phyloP scores from a whole-genome alignment of 2,888 invertebrate species.

The Ochlodes sylvanus region DNA sequence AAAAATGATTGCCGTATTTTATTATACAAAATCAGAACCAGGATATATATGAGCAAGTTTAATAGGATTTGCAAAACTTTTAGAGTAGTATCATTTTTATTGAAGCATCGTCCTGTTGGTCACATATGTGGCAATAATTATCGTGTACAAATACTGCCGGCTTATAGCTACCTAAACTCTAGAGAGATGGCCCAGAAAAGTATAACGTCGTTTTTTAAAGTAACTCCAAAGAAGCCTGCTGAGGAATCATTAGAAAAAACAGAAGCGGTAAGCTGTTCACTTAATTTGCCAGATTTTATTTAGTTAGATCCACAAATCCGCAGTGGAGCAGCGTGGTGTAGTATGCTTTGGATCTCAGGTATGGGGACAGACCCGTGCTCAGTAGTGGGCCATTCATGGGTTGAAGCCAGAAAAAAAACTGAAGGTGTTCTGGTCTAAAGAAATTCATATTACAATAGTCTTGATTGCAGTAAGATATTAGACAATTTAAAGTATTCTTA shows the following conservation, averaged over 20 bases:
- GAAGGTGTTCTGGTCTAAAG: too few species aligned
- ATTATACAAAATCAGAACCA: background rate
- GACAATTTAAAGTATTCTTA: too few species aligned
- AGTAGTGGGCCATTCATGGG: too few species aligned
- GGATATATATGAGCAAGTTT: constrained; percentile 10
- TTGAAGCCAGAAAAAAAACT: too few species aligned
- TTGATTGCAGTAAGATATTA: too few species aligned
- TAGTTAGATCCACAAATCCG: too few species aligned
- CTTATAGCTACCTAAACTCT: constrained; percentile 29
- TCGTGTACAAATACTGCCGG: background rate
- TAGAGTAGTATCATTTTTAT: constrained; percentile 17
- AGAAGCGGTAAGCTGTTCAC: constrained; percentile 46
- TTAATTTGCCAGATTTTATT: background rate
- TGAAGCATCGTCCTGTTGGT: constrained; percentile 1
- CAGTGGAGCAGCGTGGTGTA: too few species aligned
- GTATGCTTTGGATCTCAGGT: too few species aligned
- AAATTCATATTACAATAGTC: too few species aligned
- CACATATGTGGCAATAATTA: background rate
- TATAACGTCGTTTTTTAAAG: constrained; percentile 77
- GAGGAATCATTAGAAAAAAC: constrained; percentile 40
- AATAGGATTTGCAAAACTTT: constrained; percentile 13
- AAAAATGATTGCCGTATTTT: background rate
- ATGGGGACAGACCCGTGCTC: too few species aligned
- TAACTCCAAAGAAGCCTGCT: constrained; percentile 62
- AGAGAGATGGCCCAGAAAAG: constrained; percentile 75